Evolutionary conservation across 2,888 invertebrate species (phyloP).

Genomic region (Blastobasis lacticolella): DNA sequence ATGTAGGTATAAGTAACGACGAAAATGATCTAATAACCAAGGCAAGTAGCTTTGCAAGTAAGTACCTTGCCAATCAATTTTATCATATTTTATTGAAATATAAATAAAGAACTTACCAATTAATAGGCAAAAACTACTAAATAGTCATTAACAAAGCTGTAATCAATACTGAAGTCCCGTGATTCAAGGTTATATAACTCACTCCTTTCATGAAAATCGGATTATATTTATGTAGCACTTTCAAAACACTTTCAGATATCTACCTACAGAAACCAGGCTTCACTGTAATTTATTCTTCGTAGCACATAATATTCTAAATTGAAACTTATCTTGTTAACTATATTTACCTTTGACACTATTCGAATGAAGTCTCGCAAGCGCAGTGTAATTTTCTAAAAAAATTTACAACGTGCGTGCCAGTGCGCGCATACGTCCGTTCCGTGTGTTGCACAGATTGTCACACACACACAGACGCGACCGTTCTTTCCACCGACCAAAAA

Average conservation of each 20-base stretch:
- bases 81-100: too few species aligned
- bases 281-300: too few species aligned
- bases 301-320: conserved; percentile 1
- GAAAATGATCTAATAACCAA: too few species aligned
- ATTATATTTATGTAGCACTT: conserved; percentile 35
- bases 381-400: conserved; percentile 51
- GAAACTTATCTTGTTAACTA: conserved; percentile 27
- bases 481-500: too few species aligned
- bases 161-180: conserved; percentile 68
- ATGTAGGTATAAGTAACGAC: background rate
- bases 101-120: too few species aligned
- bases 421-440: too few species aligned
- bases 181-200: conserved; percentile 74
- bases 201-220: conserved; percentile 46
- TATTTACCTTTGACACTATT: conserved; percentile 65
- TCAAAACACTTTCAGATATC: conserved; percentile 14
- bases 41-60: too few species aligned
- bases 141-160: conserved; percentile 18
- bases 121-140: too few species aligned
- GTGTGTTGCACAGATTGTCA: too few species aligned
- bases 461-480: too few species aligned
- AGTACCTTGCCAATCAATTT: too few species aligned
- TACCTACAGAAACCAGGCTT: too few species aligned
- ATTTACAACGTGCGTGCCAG: background rate
- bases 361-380: conserved; percentile 46